These are phyloP conservation scores for Varroa destructor DNA, from an alignment of 1,140 invertebrate species.

Conservation along the genomic window DNA sequence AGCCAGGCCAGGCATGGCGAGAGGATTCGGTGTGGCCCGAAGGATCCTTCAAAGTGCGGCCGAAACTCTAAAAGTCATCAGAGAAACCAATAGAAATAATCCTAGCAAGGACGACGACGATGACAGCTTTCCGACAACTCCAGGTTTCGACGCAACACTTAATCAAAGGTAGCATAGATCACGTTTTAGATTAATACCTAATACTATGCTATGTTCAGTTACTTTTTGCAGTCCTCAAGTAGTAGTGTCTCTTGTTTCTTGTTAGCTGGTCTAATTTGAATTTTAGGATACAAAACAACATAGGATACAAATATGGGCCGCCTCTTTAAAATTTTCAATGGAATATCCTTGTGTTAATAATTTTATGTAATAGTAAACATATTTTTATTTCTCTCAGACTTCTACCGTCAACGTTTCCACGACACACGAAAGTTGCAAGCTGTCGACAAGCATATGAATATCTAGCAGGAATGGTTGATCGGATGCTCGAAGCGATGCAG, in stretches of 20 bases:
- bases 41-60: slow-evolving; percentile 9
- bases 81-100: not conserved
- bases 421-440: slow-evolving; percentile 82
- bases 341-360: no score
- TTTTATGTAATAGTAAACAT: no score
- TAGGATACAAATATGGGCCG: no score
- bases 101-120: slow-evolving; percentile 11
- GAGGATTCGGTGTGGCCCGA: not conserved
- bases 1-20: not conserved
- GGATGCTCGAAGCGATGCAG: slow-evolving; percentile 66
- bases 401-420: slow-evolving; percentile 89
- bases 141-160: slow-evolving; percentile 29
- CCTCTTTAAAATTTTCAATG: no score
- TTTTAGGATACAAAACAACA: no score
- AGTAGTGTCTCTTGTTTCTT: not conserved
- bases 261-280: not conserved
- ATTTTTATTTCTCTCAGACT: slow-evolving; percentile 44
- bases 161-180: slow-evolving; percentile 21
- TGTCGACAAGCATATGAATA: slow-evolving; percentile 67
- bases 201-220: not conserved
- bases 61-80: slow-evolving; percentile 1
- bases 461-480: slow-evolving; percentile 62
- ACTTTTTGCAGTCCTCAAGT: no score
- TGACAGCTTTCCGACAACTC: slow-evolving; percentile 14
- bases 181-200: no score